Evolutionary conservation across 2,888 invertebrate genomes (phyloP).

Genomic region (Drosophila trichaetosa): DNA sequence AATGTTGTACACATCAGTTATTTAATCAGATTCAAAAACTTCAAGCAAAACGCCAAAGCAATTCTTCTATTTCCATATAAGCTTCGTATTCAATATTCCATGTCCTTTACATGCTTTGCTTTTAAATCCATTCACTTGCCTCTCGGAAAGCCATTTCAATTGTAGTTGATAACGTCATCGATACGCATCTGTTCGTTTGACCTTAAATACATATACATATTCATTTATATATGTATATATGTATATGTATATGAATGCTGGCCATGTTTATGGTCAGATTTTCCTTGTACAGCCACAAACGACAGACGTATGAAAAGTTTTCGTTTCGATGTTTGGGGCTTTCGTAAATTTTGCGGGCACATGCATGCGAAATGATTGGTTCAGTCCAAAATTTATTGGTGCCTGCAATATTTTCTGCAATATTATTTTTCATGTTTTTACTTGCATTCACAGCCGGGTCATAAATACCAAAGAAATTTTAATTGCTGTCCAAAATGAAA

Average conservation of each 20-base stretch:
- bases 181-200: conserved; percentile 34
- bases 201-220: not conserved
- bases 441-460: conserved; percentile 19
- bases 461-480: conserved; percentile 51
- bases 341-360: conserved; percentile 40
- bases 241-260: not conserved
- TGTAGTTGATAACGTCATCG: conserved; percentile 60
- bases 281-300: conserved; percentile 10
- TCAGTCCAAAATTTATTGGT: conserved; percentile 34
- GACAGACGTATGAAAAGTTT: conserved; percentile 55
- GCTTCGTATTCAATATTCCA: not conserved
- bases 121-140: conserved; percentile 20
- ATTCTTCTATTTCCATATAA: not conserved
- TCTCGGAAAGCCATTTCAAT: conserved; percentile 49
- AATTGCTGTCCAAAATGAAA: conserved; percentile 10
- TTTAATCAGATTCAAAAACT: too few relatives aligned
- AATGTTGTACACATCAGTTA: not conserved
- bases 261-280: conserved; percentile 23
- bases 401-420: conserved; percentile 17
- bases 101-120: conserved; percentile 2
- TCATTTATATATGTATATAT: not conserved
- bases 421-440: conserved; percentile 7
- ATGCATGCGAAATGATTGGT: conserved; percentile 31
- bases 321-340: conserved; percentile 40
- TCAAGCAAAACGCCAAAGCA: not conserved